Evolutionary conservation across 2,113 vertebrate genomes (phyloP), one percentile per base, ranked within the genome.

Genomic region (Antidorcas marsupialis): DNA sequence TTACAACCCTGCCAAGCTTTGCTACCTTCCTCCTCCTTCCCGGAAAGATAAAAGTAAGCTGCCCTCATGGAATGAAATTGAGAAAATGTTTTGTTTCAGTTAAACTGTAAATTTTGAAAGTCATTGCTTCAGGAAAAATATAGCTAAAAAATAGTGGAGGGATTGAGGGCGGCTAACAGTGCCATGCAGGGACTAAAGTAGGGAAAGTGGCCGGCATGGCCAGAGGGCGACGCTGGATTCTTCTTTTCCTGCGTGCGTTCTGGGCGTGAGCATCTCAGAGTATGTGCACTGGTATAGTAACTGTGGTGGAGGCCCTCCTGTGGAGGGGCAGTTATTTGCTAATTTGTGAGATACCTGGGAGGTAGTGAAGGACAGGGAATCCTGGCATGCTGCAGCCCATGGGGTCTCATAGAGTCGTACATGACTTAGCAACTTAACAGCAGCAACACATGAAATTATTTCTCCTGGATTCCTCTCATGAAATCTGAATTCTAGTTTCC

Each of bases 61-160:
- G 52, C 25, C 9, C 9, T 96, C 5, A 64, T 64, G 28, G 74
- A 33, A 30, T 89, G 59, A 52, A 88, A 67, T 90, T 82, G 25
- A 78, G 50, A 19, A 60, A n/a, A 60, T 45, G 5, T 83, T 67
- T 50, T 82, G n/a, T 74, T 81, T 92, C 47, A 81, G 45, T 60
- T 59, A 85, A 88, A 91, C 4, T 27, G 28, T 53, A 92, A 39
- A n/a, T 30, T 95, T 95, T 74, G 45, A 74, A 87, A 74, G 30
- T 60, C 8, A 50, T 43, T n/a, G 43, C 50, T 83, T 91, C 5
- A 91, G 39, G 28, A 64, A 89, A 97, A 89, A 45, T 60, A 11
- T 1, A 87, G n/a, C 59, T 64, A 60, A 53, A 55, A 84, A 89
- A 59, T 25, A 39, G 9, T 23, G 3, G 12, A 16, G 30, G 64